These are phyloP conservation scores for Euthynnus affinis DNA, from an alignment of 2,797 vertebrate genomes.

Conservation along the genomic window DNA sequence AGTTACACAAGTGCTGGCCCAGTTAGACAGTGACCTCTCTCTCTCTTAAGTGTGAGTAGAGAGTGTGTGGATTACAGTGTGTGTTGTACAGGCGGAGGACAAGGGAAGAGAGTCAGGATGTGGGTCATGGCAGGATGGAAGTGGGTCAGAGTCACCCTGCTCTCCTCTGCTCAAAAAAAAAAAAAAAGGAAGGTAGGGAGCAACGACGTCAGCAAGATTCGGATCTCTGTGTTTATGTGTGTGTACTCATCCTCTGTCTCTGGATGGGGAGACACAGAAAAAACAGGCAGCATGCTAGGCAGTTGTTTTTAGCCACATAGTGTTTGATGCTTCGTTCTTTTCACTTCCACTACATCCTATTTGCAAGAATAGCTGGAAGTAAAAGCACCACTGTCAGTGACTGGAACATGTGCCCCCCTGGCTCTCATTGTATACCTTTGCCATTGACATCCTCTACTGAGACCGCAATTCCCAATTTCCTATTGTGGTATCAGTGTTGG, in stretches of 20 bases:
- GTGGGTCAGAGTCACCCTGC: slow-evolving; percentile 72
- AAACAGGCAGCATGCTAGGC: not conserved
- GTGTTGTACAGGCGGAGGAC: slow-evolving; percentile 33
- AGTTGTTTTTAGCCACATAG: not conserved
- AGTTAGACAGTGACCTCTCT: slow-evolving; percentile 61
- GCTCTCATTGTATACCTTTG: slow-evolving; percentile 41
- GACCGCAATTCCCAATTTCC: slow-evolving; percentile 31
- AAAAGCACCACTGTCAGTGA: slow-evolving; percentile 4
- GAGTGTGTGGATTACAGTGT: slow-evolving; percentile 39
- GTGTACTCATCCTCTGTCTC: slow-evolving; percentile 6
- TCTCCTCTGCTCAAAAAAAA: slow-evolving; percentile 32
- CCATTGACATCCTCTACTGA: slow-evolving; percentile 16
- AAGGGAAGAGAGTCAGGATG: slow-evolving; percentile 61
- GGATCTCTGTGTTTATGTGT: slow-evolving; percentile 2
- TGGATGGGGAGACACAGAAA: slow-evolving; percentile 12
- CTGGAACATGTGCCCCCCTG: slow-evolving; percentile 33
- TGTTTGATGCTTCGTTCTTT: not conserved
- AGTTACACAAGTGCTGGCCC: slow-evolving; percentile 67
- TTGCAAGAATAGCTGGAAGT: slow-evolving; percentile 62
- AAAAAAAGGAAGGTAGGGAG: slow-evolving; percentile 34
- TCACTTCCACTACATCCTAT: slow-evolving; percentile 36
- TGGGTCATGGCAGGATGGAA: slow-evolving; percentile 72
- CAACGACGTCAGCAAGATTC: slow-evolving; percentile 29
- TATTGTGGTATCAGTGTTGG: slow-evolving; percentile 17
- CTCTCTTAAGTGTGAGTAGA: slow-evolving; percentile 37